Evolutionary conservation across 2,113 vertebrate genomes (phyloP).

Genomic region (Muntiacus reevesi): DNA sequence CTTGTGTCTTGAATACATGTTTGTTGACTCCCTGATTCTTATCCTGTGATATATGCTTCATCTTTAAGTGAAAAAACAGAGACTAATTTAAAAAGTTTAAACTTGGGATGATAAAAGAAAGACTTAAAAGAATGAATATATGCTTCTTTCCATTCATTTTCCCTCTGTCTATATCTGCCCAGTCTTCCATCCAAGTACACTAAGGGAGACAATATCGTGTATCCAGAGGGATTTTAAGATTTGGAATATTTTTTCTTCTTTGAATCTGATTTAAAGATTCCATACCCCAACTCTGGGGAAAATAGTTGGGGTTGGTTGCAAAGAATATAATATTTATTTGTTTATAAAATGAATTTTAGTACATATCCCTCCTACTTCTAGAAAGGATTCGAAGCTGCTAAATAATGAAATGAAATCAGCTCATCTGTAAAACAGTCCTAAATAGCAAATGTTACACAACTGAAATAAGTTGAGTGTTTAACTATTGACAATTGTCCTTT

Average conservation of each 20-base stretch:
- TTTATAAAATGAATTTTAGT: constrained; percentile 32
- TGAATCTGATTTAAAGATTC: neutral
- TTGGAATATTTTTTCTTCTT: neutral
- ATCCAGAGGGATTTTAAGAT: neutral
- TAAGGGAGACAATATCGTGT: neutral
- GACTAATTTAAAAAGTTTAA: neutral
- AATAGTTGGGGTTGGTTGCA: neutral
- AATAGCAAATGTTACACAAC: neutral
- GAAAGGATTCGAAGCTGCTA: neutral
- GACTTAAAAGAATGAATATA: neutral
- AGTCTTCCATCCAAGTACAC: neutral
- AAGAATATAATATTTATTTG: neutral
- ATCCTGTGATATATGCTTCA: neutral
- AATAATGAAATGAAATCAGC: neutral
- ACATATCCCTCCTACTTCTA: neutral
- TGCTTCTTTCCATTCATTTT: neutral
- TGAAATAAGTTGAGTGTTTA: neutral
- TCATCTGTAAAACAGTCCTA: neutral
- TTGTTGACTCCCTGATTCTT: neutral
- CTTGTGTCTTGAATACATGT: neutral
- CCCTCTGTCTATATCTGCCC: neutral
- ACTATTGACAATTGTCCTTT: neutral
- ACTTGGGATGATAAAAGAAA: neutral
- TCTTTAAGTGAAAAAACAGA: constrained; percentile 17
- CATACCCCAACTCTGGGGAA: neutral